Evolutionary conservation across 1,140 invertebrate genomes (phyloP), one percentile per base, ranked within the genome.

Genomic region (Mya arenaria): DNA sequence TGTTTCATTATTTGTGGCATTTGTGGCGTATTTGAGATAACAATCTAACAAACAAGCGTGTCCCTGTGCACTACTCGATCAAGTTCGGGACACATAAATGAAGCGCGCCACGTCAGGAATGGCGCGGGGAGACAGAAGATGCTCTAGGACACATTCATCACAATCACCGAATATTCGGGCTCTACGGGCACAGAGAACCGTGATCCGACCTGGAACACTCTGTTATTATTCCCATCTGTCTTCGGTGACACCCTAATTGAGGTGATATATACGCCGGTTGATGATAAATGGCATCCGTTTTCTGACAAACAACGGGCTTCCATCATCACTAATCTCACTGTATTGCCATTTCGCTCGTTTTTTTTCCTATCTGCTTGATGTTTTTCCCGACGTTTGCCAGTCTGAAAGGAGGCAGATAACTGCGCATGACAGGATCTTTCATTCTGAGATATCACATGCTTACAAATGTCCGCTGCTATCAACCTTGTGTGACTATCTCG

Each of bases 391-490:
- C 52, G 66, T 69, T 44, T 74, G 58, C 69, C 23, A 60, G 25
- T 71, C 39, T 82, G 79, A 82, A 68, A 82, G 79, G 62, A 74
- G 65, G 39, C 68, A 73, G 79, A 82, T 82, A 72, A 74, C 34
- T 63, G 68, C 68, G 69, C 79, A 82, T 74, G 79, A 82, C 69
- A 62, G 79, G 71, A 82, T 56, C 68, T 73, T 73, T 82, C 79
- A 73, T 41, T 65, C 52, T 39, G 19, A 82, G 79, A 82, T 82
- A 82, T 82, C 79, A 66, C 39, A 66, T 82, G 72, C 69, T 71
- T 58, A 52, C n/a, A 66, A 36, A 60, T 82, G 79, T 82, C 79
- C n/a, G 62, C 44, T 62, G 34, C 48, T 73, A 82, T 66, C 79
- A 73, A 66, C 48, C 44, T 41, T 60, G 44, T 48, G 68, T 65